phyloP scores from a whole-genome alignment of 2,113 vertebrate genomes.

The Ivindomyrus marchei region DNA sequence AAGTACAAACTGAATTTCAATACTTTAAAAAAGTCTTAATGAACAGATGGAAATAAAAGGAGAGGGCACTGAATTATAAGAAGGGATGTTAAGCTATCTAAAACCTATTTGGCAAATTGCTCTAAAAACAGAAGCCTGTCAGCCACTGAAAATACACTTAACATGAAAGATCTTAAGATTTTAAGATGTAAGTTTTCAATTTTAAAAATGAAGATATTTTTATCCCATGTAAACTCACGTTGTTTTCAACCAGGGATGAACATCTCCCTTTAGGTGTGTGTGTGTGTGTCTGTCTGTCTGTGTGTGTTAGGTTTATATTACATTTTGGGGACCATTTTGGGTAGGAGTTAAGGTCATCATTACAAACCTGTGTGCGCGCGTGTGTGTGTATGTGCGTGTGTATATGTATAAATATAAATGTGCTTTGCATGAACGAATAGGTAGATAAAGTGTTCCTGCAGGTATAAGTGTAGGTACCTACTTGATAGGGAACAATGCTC shows the following conservation, averaged over 20 bases:
- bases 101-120: background rate
- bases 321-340: too few species aligned
- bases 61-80: background rate
- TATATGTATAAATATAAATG: background rate
- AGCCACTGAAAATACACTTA: background rate
- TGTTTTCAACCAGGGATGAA: background rate
- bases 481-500: slow-evolving; percentile 82
- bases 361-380: background rate
- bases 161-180: background rate
- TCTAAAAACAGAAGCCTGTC: background rate
- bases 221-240: background rate
- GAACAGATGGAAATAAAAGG: background rate
- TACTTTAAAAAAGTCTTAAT: background rate
- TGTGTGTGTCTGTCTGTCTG: background rate
- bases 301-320: too few species aligned
- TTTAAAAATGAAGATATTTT: background rate
- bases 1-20: background rate
- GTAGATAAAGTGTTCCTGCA: background rate
- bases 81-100: background rate
- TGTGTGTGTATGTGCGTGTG: background rate
- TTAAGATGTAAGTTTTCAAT: background rate
- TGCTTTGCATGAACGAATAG: background rate
- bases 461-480: background rate
- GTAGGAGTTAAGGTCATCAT: too few species aligned
- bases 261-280: background rate